Evolutionary conservation across 1,140 invertebrate genomes (phyloP).

Genomic region (Glomeris maerens): DNA sequence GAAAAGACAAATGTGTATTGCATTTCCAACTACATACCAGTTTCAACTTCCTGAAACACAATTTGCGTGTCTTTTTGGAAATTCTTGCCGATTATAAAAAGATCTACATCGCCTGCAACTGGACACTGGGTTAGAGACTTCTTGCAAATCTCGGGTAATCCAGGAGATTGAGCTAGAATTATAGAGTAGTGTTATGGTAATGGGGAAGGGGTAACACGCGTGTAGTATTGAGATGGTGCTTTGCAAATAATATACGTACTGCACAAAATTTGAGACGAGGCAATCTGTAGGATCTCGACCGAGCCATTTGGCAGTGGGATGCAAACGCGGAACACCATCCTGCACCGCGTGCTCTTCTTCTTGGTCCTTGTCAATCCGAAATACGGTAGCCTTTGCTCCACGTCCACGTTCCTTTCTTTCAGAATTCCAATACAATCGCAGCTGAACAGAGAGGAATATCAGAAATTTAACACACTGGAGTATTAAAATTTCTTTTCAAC

Average conservation of each 20-base stretch:
- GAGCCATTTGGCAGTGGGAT: slow-evolving; percentile 53
- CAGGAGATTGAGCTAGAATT: slow-evolving; percentile 76
- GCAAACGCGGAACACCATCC: slow-evolving; percentile 83
- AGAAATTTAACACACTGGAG: slow-evolving; percentile 2
- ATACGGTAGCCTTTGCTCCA: slow-evolving; percentile 79
- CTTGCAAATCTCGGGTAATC: slow-evolving; percentile 87
- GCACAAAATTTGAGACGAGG: slow-evolving; percentile 86
- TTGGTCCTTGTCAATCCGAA: slow-evolving; percentile 50
- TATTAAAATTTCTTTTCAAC: not conserved
- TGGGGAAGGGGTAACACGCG: slow-evolving; percentile 6
- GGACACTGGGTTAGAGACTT: slow-evolving; percentile 68
- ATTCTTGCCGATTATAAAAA: slow-evolving; percentile 93
- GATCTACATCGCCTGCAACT: slow-evolving; percentile 65
- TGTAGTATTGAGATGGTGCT: not conserved
- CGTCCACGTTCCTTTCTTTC: slow-evolving; percentile 92
- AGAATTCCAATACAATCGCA: slow-evolving; percentile 49
- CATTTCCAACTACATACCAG: slow-evolving; percentile 44
- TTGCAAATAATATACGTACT: slow-evolving; percentile 51
- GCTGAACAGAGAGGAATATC: slow-evolving; percentile 23
- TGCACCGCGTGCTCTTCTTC: slow-evolving; percentile 84
- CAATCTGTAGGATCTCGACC: slow-evolving; percentile 72
- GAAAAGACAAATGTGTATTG: not conserved
- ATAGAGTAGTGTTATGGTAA: too few species aligned
- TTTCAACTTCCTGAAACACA: slow-evolving; percentile 66
- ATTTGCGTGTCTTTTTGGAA: slow-evolving; percentile 87